Evolutionary conservation across 2,797 vertebrate genomes (phyloP).

Genomic region (Rhinatrema bivittatum): DNA sequence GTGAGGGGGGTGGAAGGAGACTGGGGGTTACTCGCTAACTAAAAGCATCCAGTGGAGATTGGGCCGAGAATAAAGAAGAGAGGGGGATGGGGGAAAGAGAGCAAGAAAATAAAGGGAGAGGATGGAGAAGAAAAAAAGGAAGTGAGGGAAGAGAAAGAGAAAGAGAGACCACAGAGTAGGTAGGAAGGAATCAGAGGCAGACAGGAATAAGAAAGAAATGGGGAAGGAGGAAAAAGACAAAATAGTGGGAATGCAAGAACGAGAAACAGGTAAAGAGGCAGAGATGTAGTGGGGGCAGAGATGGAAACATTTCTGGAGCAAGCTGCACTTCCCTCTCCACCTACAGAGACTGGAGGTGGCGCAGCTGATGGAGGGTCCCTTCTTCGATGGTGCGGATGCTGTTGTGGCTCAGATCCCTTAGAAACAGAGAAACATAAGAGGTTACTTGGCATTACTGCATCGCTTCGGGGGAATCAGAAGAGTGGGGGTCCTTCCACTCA

Average conservation of each 20-base stretch:
- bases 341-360: conserved; percentile 3
- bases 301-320: too few relatives aligned
- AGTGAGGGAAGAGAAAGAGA: too few relatives aligned
- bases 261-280: too few relatives aligned
- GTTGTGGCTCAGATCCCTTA: conserved; percentile 14
- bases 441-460: too few relatives aligned
- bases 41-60: conserved; percentile 9
- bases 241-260: not conserved
- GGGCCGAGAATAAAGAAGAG: too few relatives aligned
- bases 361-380: not conserved
- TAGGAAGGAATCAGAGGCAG: not conserved
- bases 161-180: not conserved
- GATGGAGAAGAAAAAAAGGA: too few relatives aligned
- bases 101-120: not conserved
- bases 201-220: not conserved
- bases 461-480: too few relatives aligned
- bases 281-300: not conserved
- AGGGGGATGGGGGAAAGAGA: not conserved
- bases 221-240: not conserved
- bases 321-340: not conserved
- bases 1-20: too few relatives aligned
- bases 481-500: too few relatives aligned
- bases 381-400: conserved; percentile 11
- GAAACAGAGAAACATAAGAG: not conserved
- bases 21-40: too few relatives aligned